A percentile compares a stretch with the other conserved stretches of the same genome.
Evolutionary conservation across 2,888 invertebrate genomes (phyloP).

Genomic region (Anaspis maculata): DNA sequence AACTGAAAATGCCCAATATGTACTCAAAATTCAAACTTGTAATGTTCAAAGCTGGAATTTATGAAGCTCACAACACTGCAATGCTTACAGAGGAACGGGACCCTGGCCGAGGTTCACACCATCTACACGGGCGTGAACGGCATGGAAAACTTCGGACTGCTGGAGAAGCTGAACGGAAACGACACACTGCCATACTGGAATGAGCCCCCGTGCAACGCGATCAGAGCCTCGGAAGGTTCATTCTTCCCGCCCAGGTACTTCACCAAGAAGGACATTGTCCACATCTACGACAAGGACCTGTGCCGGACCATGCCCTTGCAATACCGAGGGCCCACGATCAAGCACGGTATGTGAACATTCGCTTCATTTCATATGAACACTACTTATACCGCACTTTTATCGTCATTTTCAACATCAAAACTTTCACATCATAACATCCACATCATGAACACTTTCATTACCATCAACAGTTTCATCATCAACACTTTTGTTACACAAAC

Average conservation of each 20-base stretch:
- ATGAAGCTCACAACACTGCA: too few species aligned
- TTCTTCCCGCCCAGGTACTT: conserved; percentile 74
- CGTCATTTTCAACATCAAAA: too few species aligned
- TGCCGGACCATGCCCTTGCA: conserved; percentile 71
- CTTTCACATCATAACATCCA: too few species aligned
- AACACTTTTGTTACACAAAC: too few species aligned
- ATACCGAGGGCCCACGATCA: conserved; percentile 59
- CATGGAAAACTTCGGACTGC: conserved; percentile 72
- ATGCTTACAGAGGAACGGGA: conserved; percentile 68
- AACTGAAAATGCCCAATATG: too few species aligned
- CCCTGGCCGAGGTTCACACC: conserved; percentile 69
- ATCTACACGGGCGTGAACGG: conserved; percentile 66
- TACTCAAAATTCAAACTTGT: too few species aligned
- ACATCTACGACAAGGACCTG: conserved; percentile 79
- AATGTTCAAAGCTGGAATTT: too few species aligned
- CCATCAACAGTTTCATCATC: too few species aligned
- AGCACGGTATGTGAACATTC: conserved; percentile 66
- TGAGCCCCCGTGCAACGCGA: conserved; percentile 63
- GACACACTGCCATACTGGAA: conserved; percentile 71
- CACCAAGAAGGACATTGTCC: conserved; percentile 57
- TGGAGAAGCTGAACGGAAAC: conserved; percentile 67
- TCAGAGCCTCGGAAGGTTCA: conserved; percentile 68
- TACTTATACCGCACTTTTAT: too few species aligned
- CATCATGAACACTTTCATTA: too few species aligned
- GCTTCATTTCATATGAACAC: too few species aligned